These are phyloP conservation scores for Muscicapa comitata DNA, from an alignment of 2,797 vertebrate genomes.

Conservation along the genomic window DNA sequence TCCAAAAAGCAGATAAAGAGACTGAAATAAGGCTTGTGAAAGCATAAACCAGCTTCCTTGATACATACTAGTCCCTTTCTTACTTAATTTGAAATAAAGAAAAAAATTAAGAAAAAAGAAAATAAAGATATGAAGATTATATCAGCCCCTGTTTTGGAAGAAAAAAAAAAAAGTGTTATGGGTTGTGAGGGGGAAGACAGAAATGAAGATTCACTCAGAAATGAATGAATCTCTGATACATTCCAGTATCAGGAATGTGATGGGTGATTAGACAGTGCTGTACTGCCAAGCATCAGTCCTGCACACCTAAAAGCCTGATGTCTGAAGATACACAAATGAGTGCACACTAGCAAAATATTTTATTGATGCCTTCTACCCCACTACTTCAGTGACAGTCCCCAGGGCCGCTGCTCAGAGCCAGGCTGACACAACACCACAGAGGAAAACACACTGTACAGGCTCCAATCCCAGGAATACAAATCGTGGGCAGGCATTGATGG, in stretches of 20 bases:
- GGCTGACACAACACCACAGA: no score
- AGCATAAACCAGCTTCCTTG: neutral
- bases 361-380: neutral
- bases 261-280: neutral
- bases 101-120: neutral
- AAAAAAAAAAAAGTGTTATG: neutral
- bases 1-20: neutral
- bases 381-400: neutral
- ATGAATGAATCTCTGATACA: neutral
- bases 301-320: neutral
- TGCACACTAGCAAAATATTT: neutral
- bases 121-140: neutral
- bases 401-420: neutral
- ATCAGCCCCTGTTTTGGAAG: neutral
- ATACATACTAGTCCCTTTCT: neutral
- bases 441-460: neutral
- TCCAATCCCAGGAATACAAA: neutral
- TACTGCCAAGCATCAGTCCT: neutral
- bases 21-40: neutral
- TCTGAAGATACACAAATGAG: neutral
- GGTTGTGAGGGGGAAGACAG: neutral
- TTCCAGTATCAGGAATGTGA: neutral
- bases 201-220: neutral
- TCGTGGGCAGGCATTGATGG: fast-evolving
- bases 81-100: neutral